phyloP scores from a whole-genome alignment of 2,888 invertebrate species.

The Myopa testacea region DNA sequence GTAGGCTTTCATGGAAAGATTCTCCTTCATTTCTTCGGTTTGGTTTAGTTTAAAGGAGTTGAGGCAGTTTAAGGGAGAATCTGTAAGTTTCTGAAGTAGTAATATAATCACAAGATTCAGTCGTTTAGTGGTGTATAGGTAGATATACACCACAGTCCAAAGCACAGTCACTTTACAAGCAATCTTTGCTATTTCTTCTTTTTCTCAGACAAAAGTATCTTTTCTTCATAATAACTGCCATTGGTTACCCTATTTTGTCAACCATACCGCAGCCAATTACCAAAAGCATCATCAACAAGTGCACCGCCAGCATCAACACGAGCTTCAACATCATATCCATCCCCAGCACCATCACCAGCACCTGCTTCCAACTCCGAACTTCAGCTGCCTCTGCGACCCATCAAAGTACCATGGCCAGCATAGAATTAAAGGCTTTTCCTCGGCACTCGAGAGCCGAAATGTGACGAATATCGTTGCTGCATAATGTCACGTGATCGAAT shows the following conservation, averaged over 20 bases:
- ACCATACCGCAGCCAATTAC: background rate
- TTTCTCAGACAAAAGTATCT: no score
- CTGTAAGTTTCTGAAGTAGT: background rate
- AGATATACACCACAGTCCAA: no score
- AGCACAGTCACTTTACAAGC: no score
- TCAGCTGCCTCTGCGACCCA: background rate
- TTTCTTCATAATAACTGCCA: background rate
- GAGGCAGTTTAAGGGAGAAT: background rate
- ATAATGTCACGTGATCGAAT: conserved; percentile 40
- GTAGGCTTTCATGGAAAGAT: no score
- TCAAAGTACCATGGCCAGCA: background rate
- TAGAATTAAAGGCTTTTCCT: background rate
- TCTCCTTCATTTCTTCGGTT: background rate
- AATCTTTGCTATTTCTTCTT: no score
- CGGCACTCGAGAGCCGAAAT: conserved; percentile 1
- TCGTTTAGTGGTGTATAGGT: no score
- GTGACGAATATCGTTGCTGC: conserved; percentile 22
- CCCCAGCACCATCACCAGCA: background rate
- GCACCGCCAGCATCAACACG: background rate
- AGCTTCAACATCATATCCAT: background rate
- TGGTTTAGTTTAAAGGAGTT: background rate
- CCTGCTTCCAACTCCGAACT: background rate
- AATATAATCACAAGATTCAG: no score
- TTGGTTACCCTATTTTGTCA: conserved; percentile 21
- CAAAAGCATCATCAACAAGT: background rate